Percentiles rank a stretch among this genome's conserved stretches.
phyloP scores from a whole-genome alignment of 2,888 invertebrate genomes.

The Ectropis crepuscularia region DNA sequence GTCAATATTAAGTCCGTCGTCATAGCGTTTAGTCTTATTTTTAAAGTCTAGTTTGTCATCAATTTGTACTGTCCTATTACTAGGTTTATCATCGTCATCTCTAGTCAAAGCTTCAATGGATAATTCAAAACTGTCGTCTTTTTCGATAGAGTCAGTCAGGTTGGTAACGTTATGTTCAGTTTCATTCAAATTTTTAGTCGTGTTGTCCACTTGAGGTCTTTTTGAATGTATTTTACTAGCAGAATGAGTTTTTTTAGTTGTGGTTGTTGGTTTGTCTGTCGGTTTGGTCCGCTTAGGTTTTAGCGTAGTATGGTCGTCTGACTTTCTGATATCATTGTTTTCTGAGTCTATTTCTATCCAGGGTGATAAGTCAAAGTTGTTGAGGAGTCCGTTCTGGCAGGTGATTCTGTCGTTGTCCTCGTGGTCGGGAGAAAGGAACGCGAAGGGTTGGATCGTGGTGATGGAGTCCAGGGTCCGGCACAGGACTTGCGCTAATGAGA shows the following conservation, averaged over 20 bases:
- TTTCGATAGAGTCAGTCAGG: constrained; percentile 31
- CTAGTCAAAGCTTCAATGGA: constrained; percentile 40
- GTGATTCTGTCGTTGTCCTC: constrained; percentile 85
- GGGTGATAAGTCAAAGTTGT: constrained; percentile 85
- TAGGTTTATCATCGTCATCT: constrained; percentile 40
- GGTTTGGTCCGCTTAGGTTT: constrained; percentile 52
- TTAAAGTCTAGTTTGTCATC: constrained; percentile 86
- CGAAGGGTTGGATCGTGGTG: constrained; percentile 89
- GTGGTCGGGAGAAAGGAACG: constrained; percentile 86
- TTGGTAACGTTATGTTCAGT: constrained; percentile 54
- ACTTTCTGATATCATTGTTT: constrained; percentile 70
- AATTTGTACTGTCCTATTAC: constrained; percentile 62
- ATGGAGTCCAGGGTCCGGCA: constrained; percentile 88
- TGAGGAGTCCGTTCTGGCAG: constrained; percentile 82
- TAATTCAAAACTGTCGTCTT: constrained; percentile 50
- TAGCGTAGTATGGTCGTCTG: constrained; percentile 58
- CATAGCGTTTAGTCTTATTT: constrained; percentile 74
- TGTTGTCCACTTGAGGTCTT: constrained; percentile 28
- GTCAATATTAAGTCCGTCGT: constrained; percentile 50
- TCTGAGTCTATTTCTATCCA: constrained; percentile 84
- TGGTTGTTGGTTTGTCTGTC: constrained; percentile 41
- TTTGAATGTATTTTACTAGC: constrained; percentile 33
- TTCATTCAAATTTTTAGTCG: constrained; percentile 43
- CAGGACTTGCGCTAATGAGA: constrained; percentile 89
- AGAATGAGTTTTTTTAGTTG: constrained; percentile 47